Evolutionary conservation across 2,113 vertebrate genomes (phyloP), one percentile per base, ranked within the genome.

Genomic region (Festucalex cinctus): DNA sequence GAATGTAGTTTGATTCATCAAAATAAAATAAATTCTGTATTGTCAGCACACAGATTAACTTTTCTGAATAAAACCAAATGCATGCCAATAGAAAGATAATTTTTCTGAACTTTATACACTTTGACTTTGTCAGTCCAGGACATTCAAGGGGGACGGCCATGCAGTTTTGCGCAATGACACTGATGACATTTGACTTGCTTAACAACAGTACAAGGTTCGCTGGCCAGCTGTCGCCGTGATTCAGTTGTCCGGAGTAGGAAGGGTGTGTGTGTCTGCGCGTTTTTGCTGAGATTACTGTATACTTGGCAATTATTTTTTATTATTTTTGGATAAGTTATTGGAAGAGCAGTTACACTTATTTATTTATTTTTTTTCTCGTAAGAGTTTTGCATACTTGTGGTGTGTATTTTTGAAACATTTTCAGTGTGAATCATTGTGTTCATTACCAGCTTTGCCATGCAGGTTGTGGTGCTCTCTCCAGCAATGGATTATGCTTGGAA

Each of bases 401-500:
- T 44, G 43, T 44, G 43, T 5, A 46, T 46, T 46, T 46, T 16
- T 46, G 19, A 17, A 44, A 9, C 44, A 7, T 59, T 43, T n/a
- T 24, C 20, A 39, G 22, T n/a, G 35, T 54, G 22, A 26, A 12
- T 3, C 22, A 54, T 20, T 16, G 0, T 51, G 5, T 32, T 66
- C 16, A 58, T 46, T 48, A 0, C n/a, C 28, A 43, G n/a, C 22
- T 37, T 53, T 37, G 8, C 37, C 32, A 24, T 14, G 1, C 68
- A 81, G 80, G 63, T 71, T 3, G 24, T 63, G 37, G 32, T 8
- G 28, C 44, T 37, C 64, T 61, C 28, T 14, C 17, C 69, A 0
- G 86, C 62, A 68, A 94, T 95, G 94, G 93, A 94, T 64, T 94
- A 93, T 0, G 93, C 94, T 1, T 93, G 89, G 91, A 94, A 90